Conservation (phyloP, 2,113 vertebrate genomes). For the Chaetops frenatus region DNA sequence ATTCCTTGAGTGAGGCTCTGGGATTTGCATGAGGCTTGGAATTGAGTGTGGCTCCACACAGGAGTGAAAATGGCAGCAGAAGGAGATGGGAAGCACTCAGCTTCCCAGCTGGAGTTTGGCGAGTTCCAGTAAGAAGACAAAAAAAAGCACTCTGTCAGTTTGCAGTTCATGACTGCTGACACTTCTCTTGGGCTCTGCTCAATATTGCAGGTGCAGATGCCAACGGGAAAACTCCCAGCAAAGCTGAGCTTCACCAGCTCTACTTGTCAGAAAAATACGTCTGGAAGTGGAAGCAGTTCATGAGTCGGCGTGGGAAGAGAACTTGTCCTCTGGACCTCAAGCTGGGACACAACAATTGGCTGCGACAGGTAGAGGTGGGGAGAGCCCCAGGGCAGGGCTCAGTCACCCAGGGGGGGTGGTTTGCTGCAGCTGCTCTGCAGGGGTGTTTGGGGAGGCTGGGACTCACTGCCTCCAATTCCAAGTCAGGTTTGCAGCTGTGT, state of each 20-base stretch:
- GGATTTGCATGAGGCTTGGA: not conserved
- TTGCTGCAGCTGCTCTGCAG: not conserved
- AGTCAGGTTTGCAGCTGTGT: not conserved
- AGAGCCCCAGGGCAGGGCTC: not conserved
- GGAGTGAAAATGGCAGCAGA: not conserved
- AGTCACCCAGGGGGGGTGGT: not conserved
- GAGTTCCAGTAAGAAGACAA: not conserved
- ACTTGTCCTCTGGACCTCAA: constrained; percentile 86
- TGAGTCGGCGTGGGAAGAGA: constrained; percentile 82
- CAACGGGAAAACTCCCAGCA: constrained; percentile 83
- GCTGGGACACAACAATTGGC: constrained; percentile 97
- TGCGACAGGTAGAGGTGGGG: constrained; percentile 80
- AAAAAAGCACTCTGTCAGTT: not conserved
- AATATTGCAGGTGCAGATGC: constrained; percentile 70
- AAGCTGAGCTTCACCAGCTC: constrained; percentile 84
- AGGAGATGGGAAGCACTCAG: not conserved
- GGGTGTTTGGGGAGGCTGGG: not conserved
- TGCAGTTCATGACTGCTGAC: not conserved
- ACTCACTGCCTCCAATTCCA: not conserved
- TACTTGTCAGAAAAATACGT: constrained; percentile 93
- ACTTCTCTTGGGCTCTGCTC: not conserved
- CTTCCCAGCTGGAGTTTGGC: not conserved
- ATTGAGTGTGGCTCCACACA: not conserved
- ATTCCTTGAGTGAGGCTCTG: not conserved
- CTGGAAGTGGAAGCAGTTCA: constrained; percentile 98